phyloP scores from a whole-genome alignment of 2,113 vertebrate genomes.

The Microcebus griseorufus region DNA sequence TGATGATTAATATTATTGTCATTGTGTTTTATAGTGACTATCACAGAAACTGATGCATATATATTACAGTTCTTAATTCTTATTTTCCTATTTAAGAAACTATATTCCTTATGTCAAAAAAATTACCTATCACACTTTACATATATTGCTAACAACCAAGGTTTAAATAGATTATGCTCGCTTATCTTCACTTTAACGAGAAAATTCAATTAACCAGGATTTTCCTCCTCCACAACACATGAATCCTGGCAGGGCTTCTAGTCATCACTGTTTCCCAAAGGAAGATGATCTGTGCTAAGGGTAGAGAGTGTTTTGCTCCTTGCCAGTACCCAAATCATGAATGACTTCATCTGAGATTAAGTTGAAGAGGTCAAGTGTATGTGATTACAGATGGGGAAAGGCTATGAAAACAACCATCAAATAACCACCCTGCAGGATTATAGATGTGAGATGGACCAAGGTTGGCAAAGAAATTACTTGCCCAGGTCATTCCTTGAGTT shows the following conservation, averaged over 20 bases:
- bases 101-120: not conserved
- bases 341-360: conserved; percentile 33
- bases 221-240: not conserved
- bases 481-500: not conserved
- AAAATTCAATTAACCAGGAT: not conserved
- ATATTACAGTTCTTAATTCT: not conserved
- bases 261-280: not conserved
- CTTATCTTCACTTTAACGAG: conserved; percentile 2
- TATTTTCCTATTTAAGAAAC: not conserved
- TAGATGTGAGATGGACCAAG: not conserved
- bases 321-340: conserved; percentile 2
- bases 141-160: not conserved
- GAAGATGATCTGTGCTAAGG: not conserved
- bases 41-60: not conserved
- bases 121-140: not conserved
- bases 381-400: conserved; percentile 32
- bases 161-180: conserved; percentile 1
- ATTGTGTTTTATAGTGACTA: not conserved
- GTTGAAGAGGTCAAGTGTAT: conserved; percentile 11
- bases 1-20: not conserved
- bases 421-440: not conserved
- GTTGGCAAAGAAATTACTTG: not conserved
- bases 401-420: not conserved
- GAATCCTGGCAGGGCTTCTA: not conserved
- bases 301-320: not conserved